phyloP scores from a whole-genome alignment of 2,888 invertebrate species.

The Spisula solida region DNA sequence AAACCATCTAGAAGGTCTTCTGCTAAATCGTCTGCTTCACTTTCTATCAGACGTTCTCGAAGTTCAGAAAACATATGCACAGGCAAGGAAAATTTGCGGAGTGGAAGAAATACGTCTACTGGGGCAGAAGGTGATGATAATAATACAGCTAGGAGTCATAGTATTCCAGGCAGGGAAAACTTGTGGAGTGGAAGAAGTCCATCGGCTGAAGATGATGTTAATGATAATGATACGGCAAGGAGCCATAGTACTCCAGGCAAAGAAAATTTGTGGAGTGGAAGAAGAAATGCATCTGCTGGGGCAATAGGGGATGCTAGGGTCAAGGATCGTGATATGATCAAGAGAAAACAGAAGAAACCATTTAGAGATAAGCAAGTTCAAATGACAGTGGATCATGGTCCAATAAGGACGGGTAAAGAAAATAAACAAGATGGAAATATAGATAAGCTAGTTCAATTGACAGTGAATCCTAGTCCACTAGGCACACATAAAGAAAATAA shows the following conservation, averaged over 20 bases:
- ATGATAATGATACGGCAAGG: too few species aligned
- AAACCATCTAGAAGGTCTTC: too few species aligned
- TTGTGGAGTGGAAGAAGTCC: too few species aligned
- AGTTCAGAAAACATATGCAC: too few species aligned
- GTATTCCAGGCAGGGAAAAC: not conserved
- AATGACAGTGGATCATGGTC: not conserved
- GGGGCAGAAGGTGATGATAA: too few species aligned
- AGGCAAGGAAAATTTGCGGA: too few species aligned
- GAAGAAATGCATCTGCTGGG: not conserved
- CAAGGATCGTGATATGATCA: not conserved
- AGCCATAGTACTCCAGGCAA: too few species aligned
- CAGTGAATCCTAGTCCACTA: not conserved
- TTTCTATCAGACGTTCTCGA: too few species aligned
- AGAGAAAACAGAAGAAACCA: conserved; percentile 24
- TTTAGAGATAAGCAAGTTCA: not conserved
- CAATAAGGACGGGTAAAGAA: not conserved
- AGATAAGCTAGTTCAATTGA: not conserved
- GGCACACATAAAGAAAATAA: not conserved
- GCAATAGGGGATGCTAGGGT: not conserved
- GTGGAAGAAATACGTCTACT: too few species aligned
- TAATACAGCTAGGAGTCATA: too few species aligned
- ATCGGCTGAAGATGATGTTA: too few species aligned
- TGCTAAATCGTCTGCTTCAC: too few species aligned
- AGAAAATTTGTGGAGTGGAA: not conserved
- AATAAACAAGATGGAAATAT: not conserved